A percentile compares a stretch with the other conserved stretches of the same genome.
These are phyloP conservation scores for Phortica variegata DNA, from an alignment of 1,140 invertebrate genomes.

Conservation along the genomic window DNA sequence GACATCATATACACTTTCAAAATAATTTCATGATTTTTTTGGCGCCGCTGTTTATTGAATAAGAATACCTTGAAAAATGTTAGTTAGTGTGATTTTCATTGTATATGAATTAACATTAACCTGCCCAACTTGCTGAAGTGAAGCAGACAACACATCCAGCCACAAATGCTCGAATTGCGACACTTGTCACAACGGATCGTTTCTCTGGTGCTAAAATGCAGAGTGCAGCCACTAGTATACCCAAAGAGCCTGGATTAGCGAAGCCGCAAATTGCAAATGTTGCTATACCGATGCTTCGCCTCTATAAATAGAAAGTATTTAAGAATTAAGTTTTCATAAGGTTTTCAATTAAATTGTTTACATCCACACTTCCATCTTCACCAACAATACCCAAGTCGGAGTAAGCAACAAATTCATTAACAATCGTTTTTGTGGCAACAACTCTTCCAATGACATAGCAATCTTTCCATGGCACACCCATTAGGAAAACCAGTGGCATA, in stretches of 20 bases:
- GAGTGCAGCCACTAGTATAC: conserved; percentile 21
- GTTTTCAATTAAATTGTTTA: conserved; percentile 48
- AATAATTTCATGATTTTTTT: too few species aligned
- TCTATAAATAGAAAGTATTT: conserved; percentile 55
- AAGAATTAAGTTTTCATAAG: conserved; percentile 4
- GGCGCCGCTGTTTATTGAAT: too few species aligned
- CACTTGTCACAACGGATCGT: conserved; percentile 9
- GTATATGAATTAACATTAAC: background rate
- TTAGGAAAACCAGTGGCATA: conserved; percentile 73
- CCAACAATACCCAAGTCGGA: conserved; percentile 69
- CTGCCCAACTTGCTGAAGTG: conserved; percentile 25
- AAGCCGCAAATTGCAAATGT: conserved; percentile 88
- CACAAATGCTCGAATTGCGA: conserved; percentile 18
- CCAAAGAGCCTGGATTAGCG: conserved; percentile 27
- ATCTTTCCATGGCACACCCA: conserved; percentile 73
- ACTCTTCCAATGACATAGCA: conserved; percentile 74
- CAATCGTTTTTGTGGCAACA: conserved; percentile 82
- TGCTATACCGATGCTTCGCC: conserved; percentile 74
- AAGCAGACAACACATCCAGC: conserved; percentile 28
- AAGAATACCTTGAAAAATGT: background rate
- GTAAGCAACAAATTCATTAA: conserved; percentile 91
- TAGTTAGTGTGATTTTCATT: background rate
- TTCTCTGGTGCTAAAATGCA: conserved; percentile 20
- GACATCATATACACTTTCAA: too few species aligned
- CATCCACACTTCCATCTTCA: conserved; percentile 61